Evolutionary conservation across 1,140 invertebrate genomes (phyloP), one percentile per base, ranked within the genome.

Genomic region (Ericerus pela): DNA sequence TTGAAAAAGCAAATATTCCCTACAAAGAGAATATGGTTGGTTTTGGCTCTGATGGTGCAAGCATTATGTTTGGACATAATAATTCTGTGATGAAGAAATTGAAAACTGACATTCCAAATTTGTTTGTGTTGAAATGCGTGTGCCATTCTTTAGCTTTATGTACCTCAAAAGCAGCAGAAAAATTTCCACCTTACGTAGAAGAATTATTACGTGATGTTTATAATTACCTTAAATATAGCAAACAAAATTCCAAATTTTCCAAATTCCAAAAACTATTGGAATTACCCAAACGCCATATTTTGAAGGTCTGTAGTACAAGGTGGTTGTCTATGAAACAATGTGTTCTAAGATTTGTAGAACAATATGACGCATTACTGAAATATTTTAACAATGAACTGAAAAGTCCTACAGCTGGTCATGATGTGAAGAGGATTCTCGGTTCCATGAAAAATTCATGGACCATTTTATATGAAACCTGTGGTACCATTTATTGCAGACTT

Each of bases 141-240:
- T 62, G 58, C 24, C 60, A 62, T 41, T 58, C 58, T 14, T 59
- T 62, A 22, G 26, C n/a, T 24, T 30, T 59, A 18, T 61, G 57
- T 59, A 57, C 57, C 22, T 58, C 43, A 22, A 51, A 58, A 33
- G 57, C 53, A 6, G 54, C 56, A 30, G 11, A 36, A 28, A 54
- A 58, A 24, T 22, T 59, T 11, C 53, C 57, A 6, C 11, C 30
- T 28, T 24, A 28, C 24, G 22, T 58, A 43, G 57, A 60, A 33
- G 57, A 58, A 41, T 18, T 60, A 5, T 18, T 33, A 11, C 54
- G 51, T 26, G 33, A 55, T 43, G 37, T 60, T 36, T 60, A 58
- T 30, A 52, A 26, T 36, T 53, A 58, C 36, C 56, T 60, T 55
- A 55, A 51, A 8, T 18, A 3, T 37, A 41, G n/a, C 14, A 56